A percentile compares a stretch with the other conserved stretches of the same genome.
These are phyloP conservation scores for Telmatochromis brichardi DNA, from an alignment of 2,113 vertebrate species.

Conservation along the genomic window DNA sequence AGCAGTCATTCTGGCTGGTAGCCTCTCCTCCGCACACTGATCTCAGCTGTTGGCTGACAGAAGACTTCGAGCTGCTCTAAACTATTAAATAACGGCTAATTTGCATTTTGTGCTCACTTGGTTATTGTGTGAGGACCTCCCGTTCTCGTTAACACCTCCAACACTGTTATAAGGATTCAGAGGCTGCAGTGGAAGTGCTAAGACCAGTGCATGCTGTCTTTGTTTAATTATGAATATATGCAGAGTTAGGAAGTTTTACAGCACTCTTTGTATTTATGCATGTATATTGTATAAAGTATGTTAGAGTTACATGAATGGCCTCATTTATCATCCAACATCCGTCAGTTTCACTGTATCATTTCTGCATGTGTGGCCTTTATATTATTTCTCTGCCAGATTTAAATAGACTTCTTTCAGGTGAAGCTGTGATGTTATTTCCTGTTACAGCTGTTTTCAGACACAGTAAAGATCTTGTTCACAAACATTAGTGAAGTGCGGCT, in stretches of 20 bases:
- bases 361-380: background rate
- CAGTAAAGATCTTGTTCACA: background rate
- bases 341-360: background rate
- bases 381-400: background rate
- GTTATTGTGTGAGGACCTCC: background rate
- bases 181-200: background rate
- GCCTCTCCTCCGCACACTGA: background rate
- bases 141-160: background rate
- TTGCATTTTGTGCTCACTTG: background rate
- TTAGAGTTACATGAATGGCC: background rate
- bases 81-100: background rate
- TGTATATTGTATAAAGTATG: accelerated
- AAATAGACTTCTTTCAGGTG: background rate
- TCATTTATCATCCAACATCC: background rate
- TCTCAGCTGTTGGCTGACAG: background rate
- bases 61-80: background rate
- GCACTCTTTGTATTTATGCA: background rate
- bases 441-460: background rate
- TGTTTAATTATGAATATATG: background rate
- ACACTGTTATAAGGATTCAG: background rate
- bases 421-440: background rate
- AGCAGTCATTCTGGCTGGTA: background rate
- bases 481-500: background rate
- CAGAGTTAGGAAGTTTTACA: background rate
- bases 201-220: background rate